Evolutionary conservation across 2,888 invertebrate species (phyloP).

Genomic region (Nemapogon koenigi): DNA sequence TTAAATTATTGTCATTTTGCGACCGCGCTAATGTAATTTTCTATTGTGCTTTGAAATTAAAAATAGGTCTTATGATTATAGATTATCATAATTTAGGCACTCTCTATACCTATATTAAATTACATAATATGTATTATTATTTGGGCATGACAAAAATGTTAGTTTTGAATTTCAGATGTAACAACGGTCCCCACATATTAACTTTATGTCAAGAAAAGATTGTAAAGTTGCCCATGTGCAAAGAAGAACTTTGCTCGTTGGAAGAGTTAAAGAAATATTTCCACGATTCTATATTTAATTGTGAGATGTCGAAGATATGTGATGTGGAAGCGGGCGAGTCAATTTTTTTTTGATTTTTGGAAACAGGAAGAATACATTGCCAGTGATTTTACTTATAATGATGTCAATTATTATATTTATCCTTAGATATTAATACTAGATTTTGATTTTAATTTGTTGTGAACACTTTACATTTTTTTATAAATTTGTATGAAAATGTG

Average conservation of each 20-base stretch:
- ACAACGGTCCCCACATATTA: conserved; percentile 60
- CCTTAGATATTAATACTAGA: background rate
- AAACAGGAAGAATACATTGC: background rate
- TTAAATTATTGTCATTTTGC: no score
- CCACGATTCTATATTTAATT: conserved; percentile 66
- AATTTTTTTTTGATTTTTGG: background rate
- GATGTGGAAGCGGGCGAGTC: conserved; percentile 21
- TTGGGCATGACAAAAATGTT: no score
- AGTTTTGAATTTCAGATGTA: conserved; percentile 67
- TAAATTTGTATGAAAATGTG: background rate
- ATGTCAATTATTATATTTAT: background rate
- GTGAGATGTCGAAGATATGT: conserved; percentile 74
- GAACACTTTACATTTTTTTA: background rate
- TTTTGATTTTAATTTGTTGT: background rate
- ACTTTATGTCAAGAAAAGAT: conserved; percentile 78
- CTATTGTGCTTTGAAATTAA: no score
- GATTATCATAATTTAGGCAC: no score
- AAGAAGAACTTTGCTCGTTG: conserved; percentile 70
- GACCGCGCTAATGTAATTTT: no score
- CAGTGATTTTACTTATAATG: background rate
- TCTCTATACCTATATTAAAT: no score
- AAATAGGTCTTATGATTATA: no score
- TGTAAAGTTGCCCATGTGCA: conserved; percentile 73
- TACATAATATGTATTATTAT: no score
- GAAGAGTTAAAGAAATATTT: conserved; percentile 62